Conservation (phyloP, 2,888 invertebrate genomes). For the Scelioninae gen. 1 region DNA sequence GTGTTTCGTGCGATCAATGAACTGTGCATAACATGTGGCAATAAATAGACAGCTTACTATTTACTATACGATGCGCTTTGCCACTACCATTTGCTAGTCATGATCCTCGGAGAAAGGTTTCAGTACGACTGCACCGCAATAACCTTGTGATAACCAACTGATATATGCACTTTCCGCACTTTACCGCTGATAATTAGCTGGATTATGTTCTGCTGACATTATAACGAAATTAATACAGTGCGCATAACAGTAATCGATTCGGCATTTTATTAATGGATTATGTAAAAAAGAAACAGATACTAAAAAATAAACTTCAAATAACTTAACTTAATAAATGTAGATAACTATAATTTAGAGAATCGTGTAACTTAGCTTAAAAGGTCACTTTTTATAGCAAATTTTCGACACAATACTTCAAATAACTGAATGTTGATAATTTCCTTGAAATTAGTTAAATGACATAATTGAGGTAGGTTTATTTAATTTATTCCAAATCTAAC, state of each 20-base stretch:
- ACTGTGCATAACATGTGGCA: conserved; percentile 64
- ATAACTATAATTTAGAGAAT: no score
- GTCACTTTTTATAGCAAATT: no score
- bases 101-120: conserved; percentile 62
- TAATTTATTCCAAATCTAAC: no score
- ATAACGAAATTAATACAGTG: conserved; percentile 25
- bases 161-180: conserved; percentile 50
- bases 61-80: conserved; percentile 60
- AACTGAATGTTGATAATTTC: no score
- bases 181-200: conserved; percentile 33
- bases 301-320: no score
- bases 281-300: background rate
- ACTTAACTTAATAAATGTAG: no score
- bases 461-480: no score
- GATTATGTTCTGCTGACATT: conserved; percentile 34
- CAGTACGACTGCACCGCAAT: conserved; percentile 41
- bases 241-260: conserved; percentile 3
- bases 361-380: no score
- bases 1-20: conserved; percentile 71
- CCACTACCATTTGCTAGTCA: no score
- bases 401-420: no score
- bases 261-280: conserved; percentile 1
- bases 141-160: conserved; percentile 63
- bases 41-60: conserved; percentile 67
- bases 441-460: no score